A percentile compares a stretch with the other conserved stretches of the same genome.
phyloP scores from a whole-genome alignment of 1,140 invertebrate genomes.

The Holotrichia oblita region DNA sequence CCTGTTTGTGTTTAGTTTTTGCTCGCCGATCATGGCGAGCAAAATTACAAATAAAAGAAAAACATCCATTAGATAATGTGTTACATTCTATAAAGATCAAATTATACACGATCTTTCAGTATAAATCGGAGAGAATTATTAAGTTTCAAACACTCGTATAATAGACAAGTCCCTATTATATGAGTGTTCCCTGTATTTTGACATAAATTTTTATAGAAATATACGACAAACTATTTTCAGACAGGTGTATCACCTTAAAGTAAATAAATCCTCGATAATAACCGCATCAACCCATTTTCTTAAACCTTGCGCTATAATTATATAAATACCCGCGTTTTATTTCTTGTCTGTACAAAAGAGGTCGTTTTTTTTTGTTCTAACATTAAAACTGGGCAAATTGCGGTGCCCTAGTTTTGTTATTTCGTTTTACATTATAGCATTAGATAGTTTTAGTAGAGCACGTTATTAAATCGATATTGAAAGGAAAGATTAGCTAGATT shows the following conservation, averaged over 20 bases:
- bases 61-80: too few species aligned
- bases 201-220: too few species aligned
- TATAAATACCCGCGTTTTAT: constrained; percentile 13
- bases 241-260: too few species aligned
- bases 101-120: too few species aligned
- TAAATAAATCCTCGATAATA: not conserved
- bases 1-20: not conserved
- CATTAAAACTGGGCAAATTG: not conserved
- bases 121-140: too few species aligned
- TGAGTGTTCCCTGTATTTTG: too few species aligned
- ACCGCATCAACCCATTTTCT: not conserved
- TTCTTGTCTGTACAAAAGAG: not conserved
- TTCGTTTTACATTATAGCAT: not conserved
- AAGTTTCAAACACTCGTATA: too few species aligned
- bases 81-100: too few species aligned
- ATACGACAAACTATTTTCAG: too few species aligned
- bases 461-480: not conserved
- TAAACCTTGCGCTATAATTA: not conserved
- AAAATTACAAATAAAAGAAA: too few species aligned
- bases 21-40: not conserved
- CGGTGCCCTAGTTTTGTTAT: not conserved
- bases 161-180: too few species aligned
- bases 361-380: constrained; percentile 15
- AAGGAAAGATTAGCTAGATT: too few species aligned
- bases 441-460: not conserved